These are phyloP conservation scores for Drosophila pseudoobscura DNA, from an alignment of 1,140 invertebrate genomes.

Conservation along the genomic window DNA sequence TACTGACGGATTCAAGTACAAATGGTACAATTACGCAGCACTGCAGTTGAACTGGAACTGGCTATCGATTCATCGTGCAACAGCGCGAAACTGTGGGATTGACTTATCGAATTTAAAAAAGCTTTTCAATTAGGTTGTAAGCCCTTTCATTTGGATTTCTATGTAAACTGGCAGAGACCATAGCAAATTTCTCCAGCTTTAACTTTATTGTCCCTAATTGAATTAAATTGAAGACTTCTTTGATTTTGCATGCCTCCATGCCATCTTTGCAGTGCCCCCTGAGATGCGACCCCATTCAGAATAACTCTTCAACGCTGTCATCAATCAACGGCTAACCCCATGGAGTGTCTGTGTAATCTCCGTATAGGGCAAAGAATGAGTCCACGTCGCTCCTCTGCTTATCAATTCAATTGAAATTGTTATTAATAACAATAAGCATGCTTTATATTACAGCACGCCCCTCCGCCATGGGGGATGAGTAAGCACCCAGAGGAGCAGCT, in stretches of 20 bases:
- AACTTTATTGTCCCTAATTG: constrained; percentile 36
- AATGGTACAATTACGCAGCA: no score
- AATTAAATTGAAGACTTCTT: constrained; percentile 55
- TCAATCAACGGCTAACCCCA: constrained; percentile 50
- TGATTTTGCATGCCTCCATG: constrained; percentile 39
- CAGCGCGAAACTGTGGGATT: not conserved
- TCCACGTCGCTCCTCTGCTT: constrained; percentile 29
- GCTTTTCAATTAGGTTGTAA: no score
- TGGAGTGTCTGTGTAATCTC: constrained; percentile 18
- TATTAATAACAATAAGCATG: constrained; percentile 78
- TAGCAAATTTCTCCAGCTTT: not conserved
- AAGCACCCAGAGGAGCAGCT: constrained; percentile 31
- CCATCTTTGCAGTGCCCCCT: constrained; percentile 5
- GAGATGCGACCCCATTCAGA: constrained; percentile 33
- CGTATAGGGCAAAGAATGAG: constrained; percentile 20
- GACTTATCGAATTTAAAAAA: no score
- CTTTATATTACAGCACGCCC: constrained; percentile 65
- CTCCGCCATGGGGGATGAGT: constrained; percentile 49
- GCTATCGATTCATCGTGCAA: not conserved
- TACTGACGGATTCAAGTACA: no score
- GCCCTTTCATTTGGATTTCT: no score
- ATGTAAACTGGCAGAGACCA: no score
- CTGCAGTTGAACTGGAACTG: no score
- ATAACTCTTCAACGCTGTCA: constrained; percentile 31
- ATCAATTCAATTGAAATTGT: constrained; percentile 70